A percentile compares a stretch with the other conserved stretches of the same genome.
Evolutionary conservation across 2,888 invertebrate genomes (phyloP).

Genomic region (Aspidiotus destructor): DNA sequence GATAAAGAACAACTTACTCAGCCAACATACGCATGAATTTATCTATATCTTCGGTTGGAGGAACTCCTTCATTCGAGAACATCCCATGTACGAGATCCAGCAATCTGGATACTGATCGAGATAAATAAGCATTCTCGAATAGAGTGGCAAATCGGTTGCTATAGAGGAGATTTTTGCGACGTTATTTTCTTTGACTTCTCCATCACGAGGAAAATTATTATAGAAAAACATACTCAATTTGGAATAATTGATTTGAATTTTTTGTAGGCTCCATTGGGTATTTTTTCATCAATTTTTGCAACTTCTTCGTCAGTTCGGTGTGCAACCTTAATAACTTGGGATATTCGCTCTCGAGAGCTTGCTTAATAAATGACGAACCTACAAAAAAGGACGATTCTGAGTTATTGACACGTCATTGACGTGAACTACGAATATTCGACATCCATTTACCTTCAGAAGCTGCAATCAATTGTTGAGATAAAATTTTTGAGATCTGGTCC

Average conservation of each 20-base stretch:
- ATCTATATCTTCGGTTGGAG: conserved; percentile 67
- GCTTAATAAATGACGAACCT: conserved; percentile 53
- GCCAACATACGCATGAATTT: conserved; percentile 57
- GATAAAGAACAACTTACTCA: conserved; percentile 43
- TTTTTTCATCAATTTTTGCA: conserved; percentile 40
- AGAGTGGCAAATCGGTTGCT: conserved; percentile 40
- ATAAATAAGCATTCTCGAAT: conserved; percentile 77
- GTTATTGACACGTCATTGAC: not conserved
- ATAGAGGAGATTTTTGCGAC: not conserved
- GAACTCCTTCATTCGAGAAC: conserved; percentile 60
- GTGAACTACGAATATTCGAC: not conserved
- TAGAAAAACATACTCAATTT: conserved; percentile 3
- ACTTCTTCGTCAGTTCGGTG: conserved; percentile 61
- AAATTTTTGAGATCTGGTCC: conserved; percentile 21
- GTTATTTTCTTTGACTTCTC: not conserved
- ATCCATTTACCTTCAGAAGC: conserved; percentile 42
- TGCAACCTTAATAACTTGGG: conserved; percentile 74
- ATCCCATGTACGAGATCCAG: conserved; percentile 76
- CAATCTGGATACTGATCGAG: conserved; percentile 69
- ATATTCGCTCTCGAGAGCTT: conserved; percentile 77
- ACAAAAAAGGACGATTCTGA: conserved; percentile 13
- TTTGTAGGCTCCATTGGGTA: conserved; percentile 6
- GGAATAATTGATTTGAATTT: conserved; percentile 13
- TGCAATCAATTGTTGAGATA: conserved; percentile 33
- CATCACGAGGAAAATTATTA: not conserved